phyloP scores from a whole-genome alignment of 1,140 invertebrate genomes.

The Drosophila albomicans region DNA sequence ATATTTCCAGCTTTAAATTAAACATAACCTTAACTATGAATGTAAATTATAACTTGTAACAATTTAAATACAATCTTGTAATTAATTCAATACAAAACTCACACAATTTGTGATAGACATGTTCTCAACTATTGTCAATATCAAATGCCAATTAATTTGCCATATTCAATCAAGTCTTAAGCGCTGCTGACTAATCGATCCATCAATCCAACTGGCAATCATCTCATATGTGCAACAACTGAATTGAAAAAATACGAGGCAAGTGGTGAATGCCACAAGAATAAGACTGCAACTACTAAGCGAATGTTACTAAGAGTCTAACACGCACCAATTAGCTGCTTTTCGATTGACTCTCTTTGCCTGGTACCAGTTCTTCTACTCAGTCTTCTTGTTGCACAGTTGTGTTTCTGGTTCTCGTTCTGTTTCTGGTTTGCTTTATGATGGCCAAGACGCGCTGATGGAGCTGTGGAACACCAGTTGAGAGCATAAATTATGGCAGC shows the following conservation, averaged over 20 bases:
- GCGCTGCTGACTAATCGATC: constrained; percentile 24
- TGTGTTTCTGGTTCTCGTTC: constrained; percentile 5
- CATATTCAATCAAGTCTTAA: constrained; percentile 13
- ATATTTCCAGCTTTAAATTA: no score
- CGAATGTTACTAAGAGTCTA: neutral
- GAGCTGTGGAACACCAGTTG: constrained; percentile 36
- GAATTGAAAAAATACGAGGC: constrained; percentile 4
- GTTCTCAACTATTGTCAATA: neutral
- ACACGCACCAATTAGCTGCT: constrained; percentile 27
- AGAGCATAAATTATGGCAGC: constrained; percentile 73
- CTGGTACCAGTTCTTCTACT: neutral
- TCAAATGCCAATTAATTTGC: constrained; percentile 15
- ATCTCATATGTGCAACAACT: constrained; percentile 37
- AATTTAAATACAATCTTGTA: no score
- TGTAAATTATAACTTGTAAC: no score
- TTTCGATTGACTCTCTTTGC: constrained; percentile 17
- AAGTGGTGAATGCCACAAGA: constrained; percentile 13
- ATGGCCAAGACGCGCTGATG: constrained; percentile 39
- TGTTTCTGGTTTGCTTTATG: constrained; percentile 42
- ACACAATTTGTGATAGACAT: neutral
- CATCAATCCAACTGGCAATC: constrained; percentile 48
- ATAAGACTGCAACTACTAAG: neutral
- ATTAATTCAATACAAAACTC: no score
- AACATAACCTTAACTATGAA: no score
- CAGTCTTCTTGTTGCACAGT: constrained; percentile 8